Percentiles rank a stretch among this genome's conserved stretches.
Conservation (phyloP, 2,797 vertebrate genomes). For the Bradypodion pumilum region DNA sequence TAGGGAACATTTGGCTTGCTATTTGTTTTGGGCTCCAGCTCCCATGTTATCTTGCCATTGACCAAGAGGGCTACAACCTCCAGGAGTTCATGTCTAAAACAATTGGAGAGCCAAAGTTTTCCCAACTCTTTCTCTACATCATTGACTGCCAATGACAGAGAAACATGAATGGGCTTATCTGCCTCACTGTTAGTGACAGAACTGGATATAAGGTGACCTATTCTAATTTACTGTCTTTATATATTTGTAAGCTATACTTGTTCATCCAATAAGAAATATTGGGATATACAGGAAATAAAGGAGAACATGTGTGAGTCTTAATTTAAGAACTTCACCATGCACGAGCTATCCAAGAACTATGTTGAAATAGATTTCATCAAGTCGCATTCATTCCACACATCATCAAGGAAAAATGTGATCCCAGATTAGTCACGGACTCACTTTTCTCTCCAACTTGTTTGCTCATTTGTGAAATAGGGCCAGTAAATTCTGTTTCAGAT, state of each 20-base stretch:
- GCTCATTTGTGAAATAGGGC: neutral
- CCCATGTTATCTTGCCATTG: neutral
- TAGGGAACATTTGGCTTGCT: too few relatives aligned
- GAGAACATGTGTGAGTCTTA: neutral
- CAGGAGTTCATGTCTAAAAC: neutral
- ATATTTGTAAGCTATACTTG: too few relatives aligned
- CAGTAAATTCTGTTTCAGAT: neutral
- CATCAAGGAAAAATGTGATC: neutral
- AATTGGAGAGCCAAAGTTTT: neutral
- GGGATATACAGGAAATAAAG: too few relatives aligned
- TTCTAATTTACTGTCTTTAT: neutral
- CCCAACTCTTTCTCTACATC: neutral
- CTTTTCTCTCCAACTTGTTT: neutral
- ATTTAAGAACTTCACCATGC: neutral
- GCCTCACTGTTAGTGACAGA: neutral
- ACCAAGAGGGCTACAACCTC: neutral
- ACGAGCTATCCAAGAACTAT: neutral
- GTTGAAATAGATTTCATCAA: neutral
- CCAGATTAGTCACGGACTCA: neutral
- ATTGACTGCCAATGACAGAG: neutral
- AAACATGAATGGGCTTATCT: neutral
- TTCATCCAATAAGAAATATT: neutral
- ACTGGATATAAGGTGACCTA: neutral
- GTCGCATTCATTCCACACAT: neutral
- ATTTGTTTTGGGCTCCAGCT: too few relatives aligned